Evolutionary conservation across 2,888 invertebrate genomes (phyloP).

Genomic region (Barypeithes pellucidus): DNA sequence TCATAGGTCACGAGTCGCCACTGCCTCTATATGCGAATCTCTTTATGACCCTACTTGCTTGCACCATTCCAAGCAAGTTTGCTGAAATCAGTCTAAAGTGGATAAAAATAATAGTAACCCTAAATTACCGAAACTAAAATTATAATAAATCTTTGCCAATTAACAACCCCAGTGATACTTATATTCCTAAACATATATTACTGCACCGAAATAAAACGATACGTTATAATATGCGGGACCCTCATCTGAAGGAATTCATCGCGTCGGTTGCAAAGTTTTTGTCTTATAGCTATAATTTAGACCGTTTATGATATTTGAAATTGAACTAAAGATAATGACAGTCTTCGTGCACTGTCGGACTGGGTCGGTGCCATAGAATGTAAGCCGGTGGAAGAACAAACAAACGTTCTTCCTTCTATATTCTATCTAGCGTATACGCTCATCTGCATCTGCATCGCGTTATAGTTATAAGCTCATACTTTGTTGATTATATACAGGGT

Average conservation of each 20-base stretch:
- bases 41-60: background rate
- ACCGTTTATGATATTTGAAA: slow-evolving; percentile 28
- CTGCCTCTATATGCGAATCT: no score
- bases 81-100: slow-evolving; percentile 21
- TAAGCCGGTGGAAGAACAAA: no score
- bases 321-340: slow-evolving; percentile 23
- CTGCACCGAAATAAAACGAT: slow-evolving; percentile 41
- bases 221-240: slow-evolving; percentile 35
- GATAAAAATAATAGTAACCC: slow-evolving; percentile 32
- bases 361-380: background rate
- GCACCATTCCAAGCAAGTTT: background rate
- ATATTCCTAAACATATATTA: slow-evolving; percentile 43
- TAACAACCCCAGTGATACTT: slow-evolving; percentile 53
- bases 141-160: slow-evolving; percentile 53
- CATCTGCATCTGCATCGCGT: no score
- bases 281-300: slow-evolving; percentile 28
- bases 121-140: slow-evolving; percentile 24
- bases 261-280: slow-evolving; percentile 14
- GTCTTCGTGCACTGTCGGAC: background rate
- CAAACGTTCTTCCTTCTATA: no score
- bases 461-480: no score
- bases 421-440: no score
- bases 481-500: no score
- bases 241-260: slow-evolving; percentile 29
- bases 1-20: no score